Conservation (phyloP, 2,797 vertebrate genomes). For the Rhodeus uyekii region DNA sequence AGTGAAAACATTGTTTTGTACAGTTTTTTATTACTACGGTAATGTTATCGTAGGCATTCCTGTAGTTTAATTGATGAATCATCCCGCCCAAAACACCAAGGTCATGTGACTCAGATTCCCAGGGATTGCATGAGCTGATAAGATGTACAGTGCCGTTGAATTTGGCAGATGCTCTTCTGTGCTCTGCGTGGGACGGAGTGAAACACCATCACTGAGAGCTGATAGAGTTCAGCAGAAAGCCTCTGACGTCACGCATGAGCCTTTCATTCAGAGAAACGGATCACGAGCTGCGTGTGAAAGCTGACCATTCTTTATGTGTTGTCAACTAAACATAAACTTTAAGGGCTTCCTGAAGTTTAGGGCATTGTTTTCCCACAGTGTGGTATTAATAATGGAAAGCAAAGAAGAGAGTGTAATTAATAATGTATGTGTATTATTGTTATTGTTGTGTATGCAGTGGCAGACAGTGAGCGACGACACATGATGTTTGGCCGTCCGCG, state of each 20-base stretch:
- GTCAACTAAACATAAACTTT: not conserved
- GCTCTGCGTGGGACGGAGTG: too few relatives aligned
- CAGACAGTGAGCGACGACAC: slow-evolving; percentile 60
- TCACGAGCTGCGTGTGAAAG: not conserved
- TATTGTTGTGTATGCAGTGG: slow-evolving; percentile 52
- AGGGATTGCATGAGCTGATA: not conserved
- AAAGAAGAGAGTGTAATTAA: not conserved
- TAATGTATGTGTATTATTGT: not conserved
- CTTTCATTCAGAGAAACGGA: not conserved
- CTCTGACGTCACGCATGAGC: not conserved
- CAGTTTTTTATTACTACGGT: too few relatives aligned
- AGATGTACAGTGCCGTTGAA: too few relatives aligned
- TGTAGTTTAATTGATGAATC: not conserved
- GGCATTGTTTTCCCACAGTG: not conserved
- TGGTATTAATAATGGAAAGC: not conserved
- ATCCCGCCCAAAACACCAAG: accelerated
- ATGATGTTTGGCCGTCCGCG: slow-evolving; percentile 66
- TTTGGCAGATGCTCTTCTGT: too few relatives aligned
- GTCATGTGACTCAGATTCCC: not conserved
- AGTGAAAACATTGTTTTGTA: too few relatives aligned
- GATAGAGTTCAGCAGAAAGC: not conserved
- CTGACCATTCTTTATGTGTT: not conserved
- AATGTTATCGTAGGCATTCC: not conserved
- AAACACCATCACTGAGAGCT: too few relatives aligned
- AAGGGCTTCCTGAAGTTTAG: not conserved